phyloP scores from a whole-genome alignment of 1,140 invertebrate species.

The Drosophila ogumai region DNA sequence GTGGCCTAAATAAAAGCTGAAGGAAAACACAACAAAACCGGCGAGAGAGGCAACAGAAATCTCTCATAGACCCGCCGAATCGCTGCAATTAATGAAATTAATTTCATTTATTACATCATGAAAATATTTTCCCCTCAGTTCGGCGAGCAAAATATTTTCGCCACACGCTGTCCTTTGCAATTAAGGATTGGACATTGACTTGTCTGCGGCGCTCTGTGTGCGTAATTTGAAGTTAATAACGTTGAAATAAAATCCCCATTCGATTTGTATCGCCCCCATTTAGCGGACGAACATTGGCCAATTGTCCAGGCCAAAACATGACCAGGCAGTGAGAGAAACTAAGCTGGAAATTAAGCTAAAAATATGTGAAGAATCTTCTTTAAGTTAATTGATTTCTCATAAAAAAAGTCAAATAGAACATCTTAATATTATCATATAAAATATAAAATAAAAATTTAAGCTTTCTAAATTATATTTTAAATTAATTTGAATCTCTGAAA shows the following conservation, averaged over 20 bases:
- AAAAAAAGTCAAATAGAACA: no score
- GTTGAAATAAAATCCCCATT: conserved; percentile 66
- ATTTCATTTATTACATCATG: conserved; percentile 82
- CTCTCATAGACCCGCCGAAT: conserved; percentile 46
- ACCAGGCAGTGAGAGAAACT: conserved; percentile 5
- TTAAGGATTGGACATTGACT: conserved; percentile 58
- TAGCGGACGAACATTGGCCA: conserved; percentile 30
- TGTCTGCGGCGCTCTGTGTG: conserved; percentile 25
- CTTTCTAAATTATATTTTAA: neutral
- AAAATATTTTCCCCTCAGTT: conserved; percentile 53
- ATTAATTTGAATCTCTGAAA: neutral
- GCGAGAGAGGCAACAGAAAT: conserved; percentile 4
- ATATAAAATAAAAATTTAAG: neutral
- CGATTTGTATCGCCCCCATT: conserved; percentile 52
- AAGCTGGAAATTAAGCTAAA: neutral
- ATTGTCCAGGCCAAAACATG: conserved; percentile 33
- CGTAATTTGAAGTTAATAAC: conserved; percentile 78
- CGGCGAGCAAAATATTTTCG: conserved; percentile 56
- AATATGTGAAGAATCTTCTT: neutral
- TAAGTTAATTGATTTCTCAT: neutral
- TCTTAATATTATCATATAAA: neutral
- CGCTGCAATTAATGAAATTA: conserved; percentile 80
- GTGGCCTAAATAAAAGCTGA: conserved; percentile 74
- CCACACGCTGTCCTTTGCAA: conserved; percentile 73
- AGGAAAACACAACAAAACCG: no score